Evolutionary conservation across 2,113 vertebrate species (phyloP).

Genomic region (Campylorhamphus procurvoides): DNA sequence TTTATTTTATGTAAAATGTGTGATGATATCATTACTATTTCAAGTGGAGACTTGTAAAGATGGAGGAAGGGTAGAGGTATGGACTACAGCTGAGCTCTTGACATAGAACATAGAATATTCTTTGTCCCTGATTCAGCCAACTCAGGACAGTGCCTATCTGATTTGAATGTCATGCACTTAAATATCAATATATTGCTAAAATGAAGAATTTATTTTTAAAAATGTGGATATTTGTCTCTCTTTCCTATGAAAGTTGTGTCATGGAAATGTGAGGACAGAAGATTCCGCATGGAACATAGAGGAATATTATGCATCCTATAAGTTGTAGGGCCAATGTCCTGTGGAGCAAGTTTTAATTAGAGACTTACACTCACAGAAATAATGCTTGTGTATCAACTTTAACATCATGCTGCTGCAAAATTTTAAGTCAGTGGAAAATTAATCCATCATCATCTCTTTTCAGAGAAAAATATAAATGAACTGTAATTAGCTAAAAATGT

Average conservation of each 20-base stretch:
- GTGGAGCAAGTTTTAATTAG: background rate
- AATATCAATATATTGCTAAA: background rate
- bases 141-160: fast-evolving
- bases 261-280: background rate
- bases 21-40: background rate
- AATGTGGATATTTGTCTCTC: background rate
- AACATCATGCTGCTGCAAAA: background rate
- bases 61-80: background rate
- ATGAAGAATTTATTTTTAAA: background rate
- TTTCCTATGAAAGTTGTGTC: background rate
- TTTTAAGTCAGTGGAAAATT: background rate
- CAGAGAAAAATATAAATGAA: background rate
- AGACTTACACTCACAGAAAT: background rate
- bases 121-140: background rate
- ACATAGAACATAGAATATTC: background rate
- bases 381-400: background rate
- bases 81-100: background rate
- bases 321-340: background rate
- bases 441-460: background rate
- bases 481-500: background rate
- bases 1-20: background rate
- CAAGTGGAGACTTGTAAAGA: background rate
- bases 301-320: background rate
- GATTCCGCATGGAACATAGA: background rate
- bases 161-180: background rate